Percentiles rank a stretch among this genome's conserved stretches.
Conservation (phyloP, 2,888 invertebrate species). For the Marronus borbonicus region DNA sequence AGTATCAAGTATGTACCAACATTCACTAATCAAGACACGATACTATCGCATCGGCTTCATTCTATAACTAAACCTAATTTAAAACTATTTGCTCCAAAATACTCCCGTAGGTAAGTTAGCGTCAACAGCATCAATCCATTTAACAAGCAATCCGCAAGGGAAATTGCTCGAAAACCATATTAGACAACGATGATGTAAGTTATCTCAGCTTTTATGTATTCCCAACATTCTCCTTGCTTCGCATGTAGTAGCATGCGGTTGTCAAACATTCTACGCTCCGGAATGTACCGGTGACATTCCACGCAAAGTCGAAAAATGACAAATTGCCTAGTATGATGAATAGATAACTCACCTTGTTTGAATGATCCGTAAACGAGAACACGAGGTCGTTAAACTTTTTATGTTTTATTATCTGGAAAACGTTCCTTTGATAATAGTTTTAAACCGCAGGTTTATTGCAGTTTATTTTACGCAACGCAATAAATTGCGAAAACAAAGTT, state of each 20-base stretch:
- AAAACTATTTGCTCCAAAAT: background rate
- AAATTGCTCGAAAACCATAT: background rate
- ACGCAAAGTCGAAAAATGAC: slow-evolving; percentile 34
- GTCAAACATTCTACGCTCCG: background rate
- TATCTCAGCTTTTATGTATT: background rate
- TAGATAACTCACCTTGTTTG: slow-evolving; percentile 42
- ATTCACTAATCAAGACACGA: too few relatives aligned
- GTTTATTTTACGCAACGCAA: background rate
- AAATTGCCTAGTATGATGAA: slow-evolving; percentile 12
- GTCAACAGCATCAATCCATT: background rate
- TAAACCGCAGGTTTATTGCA: background rate
- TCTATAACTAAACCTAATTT: too few relatives aligned
- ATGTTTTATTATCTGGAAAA: slow-evolving; percentile 10
- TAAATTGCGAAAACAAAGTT: background rate
- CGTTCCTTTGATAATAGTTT: slow-evolving; percentile 3
- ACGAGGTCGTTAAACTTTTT: slow-evolving; percentile 37
- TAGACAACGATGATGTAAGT: background rate
- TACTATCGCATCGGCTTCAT: too few relatives aligned
- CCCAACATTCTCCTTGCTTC: background rate
- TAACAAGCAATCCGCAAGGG: background rate
- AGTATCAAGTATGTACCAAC: too few relatives aligned
- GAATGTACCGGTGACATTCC: slow-evolving; percentile 9
- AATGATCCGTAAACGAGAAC: slow-evolving; percentile 39
- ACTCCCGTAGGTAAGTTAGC: background rate
- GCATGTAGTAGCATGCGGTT: background rate